Base-by-base conservation (phyloP, 37 sponge, comb jelly and placozoan genomes). In the Bolinopsis microptera region DNA sequence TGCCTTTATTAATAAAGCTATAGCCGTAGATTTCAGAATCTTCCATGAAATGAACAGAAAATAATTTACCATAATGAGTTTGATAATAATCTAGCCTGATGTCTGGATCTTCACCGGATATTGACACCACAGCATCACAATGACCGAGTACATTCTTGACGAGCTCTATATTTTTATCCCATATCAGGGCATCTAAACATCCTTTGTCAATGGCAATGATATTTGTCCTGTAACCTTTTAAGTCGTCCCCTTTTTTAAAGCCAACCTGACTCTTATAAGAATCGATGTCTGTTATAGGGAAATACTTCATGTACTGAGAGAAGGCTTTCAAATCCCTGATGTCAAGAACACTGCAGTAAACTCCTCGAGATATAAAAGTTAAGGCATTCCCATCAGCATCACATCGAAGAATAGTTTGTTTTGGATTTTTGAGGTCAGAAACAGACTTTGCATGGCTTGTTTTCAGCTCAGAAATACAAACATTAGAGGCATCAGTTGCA, bases 21-120 rank as follows among this genome's bases (percentile, higher is more conserved):
- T 77, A 77, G 5, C 33, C 80, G 32, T 34, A 77, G 28, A 77
- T 77, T 32, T 77, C 80, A 77, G 35, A 32, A 18, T 32, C 80
- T 9, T 34, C 36, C 18, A 77, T 35, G 32, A 77, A 77, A 34
- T 77, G 80, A 31, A 77, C 80, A 13, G 80, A 77, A 77, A 77
- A 77, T 36, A 77, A 18, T 35, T 77, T 77, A 1, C 36, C 80
- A 77, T 34, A 77, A 0, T 77, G 26, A 32, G 27, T 32, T 35
- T 77, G 80, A 77, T 34, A 77, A 32, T 33, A 77, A 1, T 77
- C 80, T 1, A 77, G 21, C 33, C 80, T 28, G 33, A 28, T 77
- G 0, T 77, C 80, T 34, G 80, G 80, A 77, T 77, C 80, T 18
- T 77, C 80, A 36, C 80, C 80, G 5, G 80, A 77, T 77, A 77